These are phyloP conservation scores for Halesus radiatus DNA, from an alignment of 1,140 invertebrate genomes.

Conservation along the genomic window DNA sequence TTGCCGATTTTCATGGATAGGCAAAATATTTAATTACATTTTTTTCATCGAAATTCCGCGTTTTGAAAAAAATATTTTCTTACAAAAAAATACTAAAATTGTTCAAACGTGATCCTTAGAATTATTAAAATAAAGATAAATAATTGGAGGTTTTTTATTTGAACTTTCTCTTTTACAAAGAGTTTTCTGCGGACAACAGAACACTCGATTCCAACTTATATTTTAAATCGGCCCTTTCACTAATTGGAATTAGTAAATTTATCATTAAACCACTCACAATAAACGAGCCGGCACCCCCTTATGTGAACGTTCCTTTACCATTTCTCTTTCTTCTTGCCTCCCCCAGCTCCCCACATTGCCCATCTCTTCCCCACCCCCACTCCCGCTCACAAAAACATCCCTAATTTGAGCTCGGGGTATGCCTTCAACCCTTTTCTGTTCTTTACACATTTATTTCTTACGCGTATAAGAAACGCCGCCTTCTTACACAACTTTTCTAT, in stretches of 20 bases:
- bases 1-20: too few species aligned
- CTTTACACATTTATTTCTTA: slow-evolving; percentile 59
- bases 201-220: background rate
- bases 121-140: background rate
- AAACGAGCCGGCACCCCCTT: slow-evolving; percentile 19
- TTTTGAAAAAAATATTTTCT: too few species aligned
- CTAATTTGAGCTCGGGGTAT: slow-evolving; percentile 58
- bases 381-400: slow-evolving; percentile 55
- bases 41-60: too few species aligned
- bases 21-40: too few species aligned
- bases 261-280: slow-evolving; percentile 27
- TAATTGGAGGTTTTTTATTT: background rate
- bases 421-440: slow-evolving; percentile 58
- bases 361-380: slow-evolving; percentile 26
- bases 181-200: too few species aligned
- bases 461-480: slow-evolving; percentile 58
- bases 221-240: slow-evolving; percentile 28
- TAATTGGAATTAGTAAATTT: slow-evolving; percentile 34
- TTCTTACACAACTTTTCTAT: slow-evolving; percentile 59
- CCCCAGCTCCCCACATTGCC: slow-evolving; percentile 19
- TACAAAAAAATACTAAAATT: too few species aligned
- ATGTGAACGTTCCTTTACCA: slow-evolving; percentile 40
- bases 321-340: slow-evolving; percentile 31
- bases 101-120: too few species aligned
- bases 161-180: too few species aligned